phyloP scores from a whole-genome alignment of 2,113 vertebrate species.

The Machaerirhynchus nigripectus region DNA sequence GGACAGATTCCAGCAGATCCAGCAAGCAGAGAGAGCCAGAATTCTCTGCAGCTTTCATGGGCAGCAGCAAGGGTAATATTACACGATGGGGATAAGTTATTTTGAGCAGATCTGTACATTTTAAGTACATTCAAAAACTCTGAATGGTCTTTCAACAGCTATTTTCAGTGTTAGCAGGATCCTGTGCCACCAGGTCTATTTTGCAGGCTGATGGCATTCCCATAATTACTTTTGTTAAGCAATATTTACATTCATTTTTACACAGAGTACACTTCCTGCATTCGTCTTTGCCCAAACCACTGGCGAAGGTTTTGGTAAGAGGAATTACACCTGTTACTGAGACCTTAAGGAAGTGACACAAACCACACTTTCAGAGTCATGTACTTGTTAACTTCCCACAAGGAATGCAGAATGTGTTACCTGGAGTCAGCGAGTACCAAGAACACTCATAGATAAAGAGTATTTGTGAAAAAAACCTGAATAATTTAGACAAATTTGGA shows the following conservation, averaged over 20 bases:
- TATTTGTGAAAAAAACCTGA: background rate
- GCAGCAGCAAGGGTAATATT: background rate
- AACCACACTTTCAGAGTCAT: background rate
- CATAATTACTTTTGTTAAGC: background rate
- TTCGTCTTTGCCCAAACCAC: background rate
- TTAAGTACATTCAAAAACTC: background rate
- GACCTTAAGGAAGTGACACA: background rate
- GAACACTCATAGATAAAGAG: background rate
- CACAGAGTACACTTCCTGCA: background rate
- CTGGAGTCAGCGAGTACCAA: background rate
- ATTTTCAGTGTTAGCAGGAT: background rate
- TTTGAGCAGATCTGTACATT: background rate
- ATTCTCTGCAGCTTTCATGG: background rate
- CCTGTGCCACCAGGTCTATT: background rate
- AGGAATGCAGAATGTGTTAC: background rate
- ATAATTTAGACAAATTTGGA: background rate
- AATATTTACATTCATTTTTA: background rate
- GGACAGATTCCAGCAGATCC: background rate
- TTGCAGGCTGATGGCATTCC: background rate
- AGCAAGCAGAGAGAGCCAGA: background rate
- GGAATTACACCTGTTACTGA: background rate
- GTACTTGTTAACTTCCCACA: background rate
- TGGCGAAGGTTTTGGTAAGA: background rate
- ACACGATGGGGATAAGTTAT: accelerated
- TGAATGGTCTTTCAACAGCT: background rate